Evolutionary conservation across 2,797 vertebrate genomes (phyloP).

Genomic region (Halcyon chelicuti): DNA sequence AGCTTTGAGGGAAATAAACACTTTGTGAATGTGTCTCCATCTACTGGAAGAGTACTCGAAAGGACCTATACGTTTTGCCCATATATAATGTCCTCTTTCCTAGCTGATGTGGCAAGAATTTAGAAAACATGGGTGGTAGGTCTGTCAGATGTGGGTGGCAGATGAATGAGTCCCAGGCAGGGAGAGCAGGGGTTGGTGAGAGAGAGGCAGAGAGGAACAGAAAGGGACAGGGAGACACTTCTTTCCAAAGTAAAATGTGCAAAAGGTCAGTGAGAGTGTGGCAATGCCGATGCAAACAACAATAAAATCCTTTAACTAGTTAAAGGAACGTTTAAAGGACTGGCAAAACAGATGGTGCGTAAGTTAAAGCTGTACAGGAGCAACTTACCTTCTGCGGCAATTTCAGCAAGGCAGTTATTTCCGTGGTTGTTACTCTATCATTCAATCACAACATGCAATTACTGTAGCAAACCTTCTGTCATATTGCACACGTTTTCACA

Average conservation of each 20-base stretch:
- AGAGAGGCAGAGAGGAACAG: neutral
- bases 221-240: neutral
- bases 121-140: neutral
- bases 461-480: slow-evolving; percentile 50
- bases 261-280: slow-evolving; percentile 23
- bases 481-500: neutral
- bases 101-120: neutral
- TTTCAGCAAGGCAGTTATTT: slow-evolving; percentile 47
- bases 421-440: slow-evolving; percentile 17
- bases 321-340: slow-evolving; percentile 50
- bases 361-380: slow-evolving; percentile 58
- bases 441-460: slow-evolving; percentile 70
- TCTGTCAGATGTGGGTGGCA: neutral
- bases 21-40: slow-evolving; percentile 59
- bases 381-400: slow-evolving; percentile 49
- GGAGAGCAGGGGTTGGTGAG: neutral
- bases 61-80: neutral
- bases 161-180: neutral
- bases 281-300: neutral
- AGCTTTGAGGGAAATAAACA: slow-evolving; percentile 17
- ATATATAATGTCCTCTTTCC: neutral
- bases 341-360: slow-evolving; percentile 58
- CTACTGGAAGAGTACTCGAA: slow-evolving; percentile 48
- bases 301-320: slow-evolving; percentile 36
- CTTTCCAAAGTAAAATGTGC: neutral